A percentile compares a stretch with the other conserved stretches of the same genome.
These are phyloP conservation scores for Heliothis peltigera DNA, from an alignment of 2,888 invertebrate genomes.

Conservation along the genomic window DNA sequence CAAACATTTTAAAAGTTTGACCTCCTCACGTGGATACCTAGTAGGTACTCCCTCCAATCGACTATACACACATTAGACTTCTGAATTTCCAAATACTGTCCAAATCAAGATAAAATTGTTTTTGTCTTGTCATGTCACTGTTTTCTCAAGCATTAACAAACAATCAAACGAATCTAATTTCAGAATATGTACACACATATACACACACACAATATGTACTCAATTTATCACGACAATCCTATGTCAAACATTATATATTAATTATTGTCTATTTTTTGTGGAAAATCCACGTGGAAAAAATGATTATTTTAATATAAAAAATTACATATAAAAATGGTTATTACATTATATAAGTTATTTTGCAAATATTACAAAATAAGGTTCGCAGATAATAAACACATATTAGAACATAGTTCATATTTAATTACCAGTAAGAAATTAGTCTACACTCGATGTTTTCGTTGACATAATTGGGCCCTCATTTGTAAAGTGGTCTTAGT, in stretches of 20 bases:
- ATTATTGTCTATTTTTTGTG: no score
- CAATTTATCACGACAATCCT: constrained; percentile 15
- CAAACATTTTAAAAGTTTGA: no score
- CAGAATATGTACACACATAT: background rate
- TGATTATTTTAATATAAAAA: no score
- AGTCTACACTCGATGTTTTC: constrained; percentile 9
- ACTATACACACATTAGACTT: no score
- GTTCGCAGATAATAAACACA: constrained; percentile 7
- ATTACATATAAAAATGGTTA: no score
- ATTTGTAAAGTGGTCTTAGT: constrained; percentile 11
- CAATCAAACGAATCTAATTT: constrained; percentile 20
- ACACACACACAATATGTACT: no score
- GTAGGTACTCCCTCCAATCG: background rate
- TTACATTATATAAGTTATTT: background rate
- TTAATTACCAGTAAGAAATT: constrained; percentile 9
- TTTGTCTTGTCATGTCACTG: background rate
- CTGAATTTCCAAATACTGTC: background rate
- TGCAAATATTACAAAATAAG: background rate
- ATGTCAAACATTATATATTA: background rate
- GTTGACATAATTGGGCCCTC: constrained; percentile 19
- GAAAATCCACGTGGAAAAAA: background rate
- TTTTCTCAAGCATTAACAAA: constrained; percentile 4
- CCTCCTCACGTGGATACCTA: no score
- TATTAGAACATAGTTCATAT: constrained; percentile 13
- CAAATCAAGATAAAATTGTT: constrained; percentile 26